Percentiles rank a stretch among this genome's conserved stretches.
phyloP scores from a whole-genome alignment of 2,113 vertebrate species.

The Nanorana parkeri region DNA sequence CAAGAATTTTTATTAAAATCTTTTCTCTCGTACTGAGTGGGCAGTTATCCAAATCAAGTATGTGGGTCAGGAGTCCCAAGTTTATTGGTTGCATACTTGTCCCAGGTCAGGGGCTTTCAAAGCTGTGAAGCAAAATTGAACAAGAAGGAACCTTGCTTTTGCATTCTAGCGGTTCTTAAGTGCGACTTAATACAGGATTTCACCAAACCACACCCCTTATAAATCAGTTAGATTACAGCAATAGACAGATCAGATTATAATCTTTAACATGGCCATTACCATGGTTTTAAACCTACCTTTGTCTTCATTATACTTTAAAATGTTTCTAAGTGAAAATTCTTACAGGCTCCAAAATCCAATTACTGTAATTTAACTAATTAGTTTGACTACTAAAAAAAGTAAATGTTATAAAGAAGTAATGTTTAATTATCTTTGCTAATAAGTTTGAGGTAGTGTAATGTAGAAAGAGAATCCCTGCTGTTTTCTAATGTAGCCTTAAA shows the following conservation, averaged over 20 bases:
- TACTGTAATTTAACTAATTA: constrained; percentile 58
- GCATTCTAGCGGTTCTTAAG: too few species aligned
- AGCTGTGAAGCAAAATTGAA: too few species aligned
- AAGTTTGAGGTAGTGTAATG: constrained; percentile 57
- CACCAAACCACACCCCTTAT: not conserved
- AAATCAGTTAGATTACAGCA: not conserved
- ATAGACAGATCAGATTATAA: not conserved
- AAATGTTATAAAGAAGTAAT: constrained; percentile 53
- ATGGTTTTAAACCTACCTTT: not conserved
- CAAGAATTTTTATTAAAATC: too few species aligned
- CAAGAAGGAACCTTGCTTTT: too few species aligned
- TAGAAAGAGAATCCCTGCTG: constrained; percentile 52
- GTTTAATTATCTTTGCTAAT: constrained; percentile 59
- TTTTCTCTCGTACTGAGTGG: too few species aligned
- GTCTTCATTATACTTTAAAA: constrained; percentile 8
- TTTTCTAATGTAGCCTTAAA: constrained; percentile 56
- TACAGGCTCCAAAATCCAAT: constrained; percentile 44
- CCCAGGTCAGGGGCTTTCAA: too few species aligned
- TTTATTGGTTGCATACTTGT: too few species aligned
- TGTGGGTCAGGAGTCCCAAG: too few species aligned
- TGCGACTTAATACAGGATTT: too few species aligned
- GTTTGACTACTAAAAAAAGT: constrained; percentile 55
- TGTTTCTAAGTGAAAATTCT: constrained; percentile 18
- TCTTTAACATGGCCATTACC: not conserved
- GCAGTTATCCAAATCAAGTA: too few species aligned